Evolutionary conservation across 2,113 vertebrate genomes (phyloP), one percentile per base, ranked within the genome.

Genomic region (Paratilapia polleni): DNA sequence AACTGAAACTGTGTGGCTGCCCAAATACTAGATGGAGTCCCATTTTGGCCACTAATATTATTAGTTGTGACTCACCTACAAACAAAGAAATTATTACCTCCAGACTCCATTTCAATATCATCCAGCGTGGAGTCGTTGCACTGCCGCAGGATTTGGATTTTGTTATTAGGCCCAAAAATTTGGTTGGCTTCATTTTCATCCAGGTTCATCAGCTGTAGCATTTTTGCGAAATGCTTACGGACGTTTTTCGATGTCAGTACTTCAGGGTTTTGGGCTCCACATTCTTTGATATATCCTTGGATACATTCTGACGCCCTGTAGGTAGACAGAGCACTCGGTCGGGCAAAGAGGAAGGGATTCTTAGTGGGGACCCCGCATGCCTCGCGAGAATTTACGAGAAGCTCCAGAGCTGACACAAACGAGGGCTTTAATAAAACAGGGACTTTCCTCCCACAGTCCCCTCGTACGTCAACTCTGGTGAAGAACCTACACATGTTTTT

Each of bases 381-480:
- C 59, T 89, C 61, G 0, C 92, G 91, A 2, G 56, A 20, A 0
- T 56, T 5, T 0, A 90, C 31, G 0, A 94, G 83, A 7, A 93
- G 81, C 77, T 94, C 91, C 52, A 94, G 4, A 1, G 88, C 64
- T 0, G 92, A 88, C 26, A 74, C 61, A 9, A 92, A 85, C 0
- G 89, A 75, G 7, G 90, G 87, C 19, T 92, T 94, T 0, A 94
- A 66, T 1, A 94, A 14, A 19, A 94, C 75, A 0, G 93, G 93
- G 4, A 94, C 81, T 49, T 73, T 77, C 8, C 84, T 77, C 6
- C 93, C 91, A 1, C 84, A 84, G 1, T 14, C 83, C 6, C 88
- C 91, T 1, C 75, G 85, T 20, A 94, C 62, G 13, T 91, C 88
- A 1, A 94, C 19, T 38, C 93, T 86, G 1, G 70, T 9, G 38